Evolutionary conservation across 2,113 vertebrate genomes (phyloP).

Genomic region (Mesocricetus auratus): DNA sequence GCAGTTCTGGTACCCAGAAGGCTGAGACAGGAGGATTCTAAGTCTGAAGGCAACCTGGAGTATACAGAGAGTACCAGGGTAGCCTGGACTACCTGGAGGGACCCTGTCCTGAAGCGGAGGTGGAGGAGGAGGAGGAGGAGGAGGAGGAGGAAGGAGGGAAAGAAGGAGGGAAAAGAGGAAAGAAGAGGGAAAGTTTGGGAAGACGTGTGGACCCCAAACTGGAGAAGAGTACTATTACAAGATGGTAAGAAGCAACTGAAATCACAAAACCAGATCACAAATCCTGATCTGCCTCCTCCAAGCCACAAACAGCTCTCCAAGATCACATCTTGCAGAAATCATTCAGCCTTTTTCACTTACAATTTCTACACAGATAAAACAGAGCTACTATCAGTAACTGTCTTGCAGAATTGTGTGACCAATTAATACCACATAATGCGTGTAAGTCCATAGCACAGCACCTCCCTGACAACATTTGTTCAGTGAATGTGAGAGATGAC

Average conservation of each 20-base stretch:
- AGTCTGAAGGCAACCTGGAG: not conserved
- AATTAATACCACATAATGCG: not conserved
- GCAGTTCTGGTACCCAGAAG: too few relatives aligned
- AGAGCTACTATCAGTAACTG: not conserved
- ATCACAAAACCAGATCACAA: not conserved
- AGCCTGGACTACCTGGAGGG: not conserved
- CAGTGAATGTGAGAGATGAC: fast-evolving
- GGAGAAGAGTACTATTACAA: not conserved
- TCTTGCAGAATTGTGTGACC: not conserved
- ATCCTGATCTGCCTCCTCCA: not conserved
- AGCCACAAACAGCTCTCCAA: not conserved
- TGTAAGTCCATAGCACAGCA: not conserved
- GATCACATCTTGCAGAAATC: not conserved
- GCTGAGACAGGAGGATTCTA: not conserved
- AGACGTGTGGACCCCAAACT: not conserved
- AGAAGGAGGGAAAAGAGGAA: too few relatives aligned
- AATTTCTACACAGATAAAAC: not conserved
- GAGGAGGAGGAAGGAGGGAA: fast-evolving
- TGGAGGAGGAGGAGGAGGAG: too few relatives aligned
- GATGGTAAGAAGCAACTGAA: not conserved
- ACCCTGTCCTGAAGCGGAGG: not conserved
- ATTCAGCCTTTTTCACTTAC: not conserved
- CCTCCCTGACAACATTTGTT: not conserved
- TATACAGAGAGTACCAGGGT: not conserved
- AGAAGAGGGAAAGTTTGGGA: not conserved